These are phyloP conservation scores for Hyppa rectilinea DNA, from an alignment of 2,888 invertebrate species.

Conservation along the genomic window DNA sequence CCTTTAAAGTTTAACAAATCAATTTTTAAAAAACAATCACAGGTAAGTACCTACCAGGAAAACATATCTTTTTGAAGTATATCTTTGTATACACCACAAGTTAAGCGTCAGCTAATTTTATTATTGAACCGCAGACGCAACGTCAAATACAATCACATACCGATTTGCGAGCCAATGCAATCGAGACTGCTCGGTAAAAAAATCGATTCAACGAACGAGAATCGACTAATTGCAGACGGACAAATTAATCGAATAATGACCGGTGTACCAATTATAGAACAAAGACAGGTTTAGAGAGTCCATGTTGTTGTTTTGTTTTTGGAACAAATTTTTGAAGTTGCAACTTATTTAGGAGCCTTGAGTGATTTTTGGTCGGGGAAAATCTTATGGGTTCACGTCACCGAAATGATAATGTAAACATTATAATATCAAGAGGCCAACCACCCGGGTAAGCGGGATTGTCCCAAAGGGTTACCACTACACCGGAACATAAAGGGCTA, in stretches of 20 bases:
- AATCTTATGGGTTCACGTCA: not conserved
- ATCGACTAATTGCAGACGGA: constrained; percentile 74
- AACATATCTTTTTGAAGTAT: not conserved
- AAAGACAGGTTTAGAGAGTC: constrained; percentile 51
- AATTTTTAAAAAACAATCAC: not conserved
- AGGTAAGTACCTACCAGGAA: not conserved
- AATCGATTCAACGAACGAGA: constrained; percentile 65
- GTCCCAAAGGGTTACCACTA: too few relatives aligned
- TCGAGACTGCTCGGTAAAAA: constrained; percentile 70
- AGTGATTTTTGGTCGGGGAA: not conserved
- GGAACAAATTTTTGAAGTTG: not conserved
- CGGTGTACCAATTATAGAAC: constrained; percentile 53
- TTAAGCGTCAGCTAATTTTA: constrained; percentile 66
- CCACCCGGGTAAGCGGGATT: too few relatives aligned
- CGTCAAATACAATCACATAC: constrained; percentile 70
- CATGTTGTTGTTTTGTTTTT: constrained; percentile 28
- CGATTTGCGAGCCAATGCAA: constrained; percentile 71
- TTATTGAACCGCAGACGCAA: constrained; percentile 73
- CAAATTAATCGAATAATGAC: constrained; percentile 80
- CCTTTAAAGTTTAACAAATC: too few relatives aligned
- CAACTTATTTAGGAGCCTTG: not conserved
- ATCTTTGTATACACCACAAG: not conserved
- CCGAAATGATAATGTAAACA: too few relatives aligned
- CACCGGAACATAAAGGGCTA: too few relatives aligned
- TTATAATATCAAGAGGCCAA: too few relatives aligned